Conservation (phyloP, 2,888 invertebrate genomes). For the Kuschelorhynchus macadamiae region DNA sequence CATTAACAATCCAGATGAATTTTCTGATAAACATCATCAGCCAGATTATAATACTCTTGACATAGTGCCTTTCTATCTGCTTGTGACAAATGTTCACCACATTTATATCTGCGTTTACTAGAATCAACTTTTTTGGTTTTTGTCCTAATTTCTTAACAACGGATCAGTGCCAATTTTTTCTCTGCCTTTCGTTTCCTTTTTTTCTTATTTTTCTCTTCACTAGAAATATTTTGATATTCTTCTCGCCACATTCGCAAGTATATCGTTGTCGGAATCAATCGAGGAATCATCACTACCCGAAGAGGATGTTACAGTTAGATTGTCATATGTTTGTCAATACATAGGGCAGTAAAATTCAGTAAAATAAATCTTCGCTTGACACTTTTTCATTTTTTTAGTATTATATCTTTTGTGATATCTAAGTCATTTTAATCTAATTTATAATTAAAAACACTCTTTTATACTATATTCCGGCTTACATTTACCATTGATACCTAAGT, state of each 20-base stretch:
- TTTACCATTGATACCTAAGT: too few relatives aligned
- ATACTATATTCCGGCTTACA: too few relatives aligned
- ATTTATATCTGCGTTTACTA: conserved; percentile 29
- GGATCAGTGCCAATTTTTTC: conserved; percentile 22
- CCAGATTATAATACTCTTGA: conserved; percentile 30
- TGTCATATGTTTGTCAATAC: too few relatives aligned
- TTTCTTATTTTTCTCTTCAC: conserved; percentile 6
- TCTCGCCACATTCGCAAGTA: too few relatives aligned
- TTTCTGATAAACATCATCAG: conserved; percentile 23
- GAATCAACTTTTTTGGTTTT: conserved; percentile 30
- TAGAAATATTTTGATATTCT: not conserved
- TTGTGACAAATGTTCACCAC: conserved; percentile 23
- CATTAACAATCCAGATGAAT: conserved; percentile 19
- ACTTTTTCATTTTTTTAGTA: too few relatives aligned
- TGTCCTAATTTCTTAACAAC: conserved; percentile 24
- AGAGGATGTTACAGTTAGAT: too few relatives aligned
- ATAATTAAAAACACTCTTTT: too few relatives aligned
- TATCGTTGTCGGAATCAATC: too few relatives aligned
- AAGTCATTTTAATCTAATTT: too few relatives aligned
- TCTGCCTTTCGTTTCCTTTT: conserved; percentile 14
- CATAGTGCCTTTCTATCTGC: conserved; percentile 22
- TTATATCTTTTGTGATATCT: too few relatives aligned
- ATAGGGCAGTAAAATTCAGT: too few relatives aligned
- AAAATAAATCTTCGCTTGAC: too few relatives aligned
- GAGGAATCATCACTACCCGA: not conserved